Base-by-base conservation (phyloP, 2,888 invertebrate genomes). In the Lasius platythorax region DNA sequence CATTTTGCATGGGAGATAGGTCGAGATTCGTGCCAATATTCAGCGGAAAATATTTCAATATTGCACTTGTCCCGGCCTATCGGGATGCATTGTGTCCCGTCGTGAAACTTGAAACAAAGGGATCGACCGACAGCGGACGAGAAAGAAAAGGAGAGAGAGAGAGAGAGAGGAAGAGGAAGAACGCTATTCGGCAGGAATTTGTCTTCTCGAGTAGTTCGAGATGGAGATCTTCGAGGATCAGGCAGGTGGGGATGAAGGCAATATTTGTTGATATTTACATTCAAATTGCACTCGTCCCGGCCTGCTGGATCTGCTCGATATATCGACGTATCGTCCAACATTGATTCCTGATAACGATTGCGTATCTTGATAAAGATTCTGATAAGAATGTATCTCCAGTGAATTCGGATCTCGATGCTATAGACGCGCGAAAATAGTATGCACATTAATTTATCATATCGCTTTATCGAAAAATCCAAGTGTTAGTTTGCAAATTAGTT, bases 61-160 rank as follows among this genome's bases (percentile, higher is more conserved):
- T 95, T 95, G 95, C 95, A 95, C 95, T 95, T 94, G 95, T 95
- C 95, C 95, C 95, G 95, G 95, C 95, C 95, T 95, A 95, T 95
- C 95, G 92, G 88, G 93, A 93, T 95, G 95, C 95, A 94, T 90
- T 87, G 88, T 75, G 84, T 90, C 64, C 11, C 84, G 67, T 73
- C 88, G 70, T 46, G 11, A 18, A 30, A 50, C 30, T 53, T n/a
- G 58, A 30, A 50, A 72, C 70, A 70, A 67, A 79, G 50, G n/a
- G 28, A 50, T 61, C 53, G 53, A n/a, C 58, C 30, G 40, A 30
- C 40, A 11, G 50, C 33, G 9, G 40, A 79, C 50, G 66, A 33
- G 28, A 43, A 43, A 8, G 37, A 64, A 73, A 66, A 46, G 9
- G 15, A 73, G 15, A 40, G 18, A 3, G 30, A 18, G 28, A 78